Percentiles rank a stretch among this genome's conserved stretches.
Evolutionary conservation across 2,113 vertebrate genomes (phyloP).

Genomic region (Sceloporus undulatus): DNA sequence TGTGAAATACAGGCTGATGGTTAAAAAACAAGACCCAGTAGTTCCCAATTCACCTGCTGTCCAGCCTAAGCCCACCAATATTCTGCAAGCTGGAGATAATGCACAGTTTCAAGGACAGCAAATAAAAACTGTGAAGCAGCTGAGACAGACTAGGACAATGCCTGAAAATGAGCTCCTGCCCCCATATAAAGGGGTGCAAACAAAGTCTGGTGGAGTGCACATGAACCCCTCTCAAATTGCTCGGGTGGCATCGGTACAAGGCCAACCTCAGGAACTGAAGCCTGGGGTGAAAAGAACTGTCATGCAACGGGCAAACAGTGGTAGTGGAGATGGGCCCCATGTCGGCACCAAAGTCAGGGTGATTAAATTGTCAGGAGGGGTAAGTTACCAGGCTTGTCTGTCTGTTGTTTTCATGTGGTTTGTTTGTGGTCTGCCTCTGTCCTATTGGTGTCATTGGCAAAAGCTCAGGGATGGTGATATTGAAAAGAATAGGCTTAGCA

Average conservation of each 20-base stretch:
- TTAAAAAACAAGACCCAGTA: conserved; percentile 71
- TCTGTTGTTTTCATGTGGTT: conserved; percentile 55
- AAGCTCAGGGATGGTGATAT: conserved; percentile 35
- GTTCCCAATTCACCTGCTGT: conserved; percentile 18
- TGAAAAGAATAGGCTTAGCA: conserved; percentile 22
- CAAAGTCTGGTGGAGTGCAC: conserved; percentile 65
- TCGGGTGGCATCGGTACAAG: conserved; percentile 67
- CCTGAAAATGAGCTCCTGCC: conserved; percentile 65
- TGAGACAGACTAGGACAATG: conserved; percentile 71
- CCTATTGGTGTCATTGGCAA: background rate
- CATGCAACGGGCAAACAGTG: conserved; percentile 90
- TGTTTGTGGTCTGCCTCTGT: conserved; percentile 39
- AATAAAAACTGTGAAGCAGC: conserved; percentile 73
- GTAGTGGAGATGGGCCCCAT: conserved; percentile 80
- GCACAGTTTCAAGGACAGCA: conserved; percentile 75
- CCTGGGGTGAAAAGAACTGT: conserved; percentile 92
- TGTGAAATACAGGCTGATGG: conserved; percentile 82
- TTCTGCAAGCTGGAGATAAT: conserved; percentile 61
- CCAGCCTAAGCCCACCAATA: conserved; percentile 68
- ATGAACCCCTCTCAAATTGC: conserved; percentile 61
- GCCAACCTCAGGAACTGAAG: conserved; percentile 80
- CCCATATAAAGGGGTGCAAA: conserved; percentile 47
- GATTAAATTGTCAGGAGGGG: conserved; percentile 91
- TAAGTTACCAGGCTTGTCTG: conserved; percentile 81
- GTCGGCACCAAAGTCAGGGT: conserved; percentile 92